Evolutionary conservation across 2,888 invertebrate species (phyloP).

Genomic region (Pristionchus fissidentatus): DNA sequence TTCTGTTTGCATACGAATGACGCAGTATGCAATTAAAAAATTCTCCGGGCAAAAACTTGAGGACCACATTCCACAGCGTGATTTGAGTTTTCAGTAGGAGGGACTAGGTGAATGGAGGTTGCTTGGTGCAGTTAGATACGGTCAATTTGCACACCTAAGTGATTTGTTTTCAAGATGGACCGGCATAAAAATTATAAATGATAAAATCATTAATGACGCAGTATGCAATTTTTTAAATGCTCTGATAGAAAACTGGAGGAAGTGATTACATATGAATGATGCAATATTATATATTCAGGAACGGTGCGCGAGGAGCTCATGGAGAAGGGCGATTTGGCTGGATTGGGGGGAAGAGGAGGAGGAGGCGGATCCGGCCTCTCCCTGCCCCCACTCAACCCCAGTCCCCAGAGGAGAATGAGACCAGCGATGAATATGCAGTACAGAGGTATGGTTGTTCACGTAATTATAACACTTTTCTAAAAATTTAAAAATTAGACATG

Average conservation of each 20-base stretch:
- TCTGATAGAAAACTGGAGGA: neutral
- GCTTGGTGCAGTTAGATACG: no score
- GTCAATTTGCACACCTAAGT: no score
- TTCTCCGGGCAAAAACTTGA: neutral
- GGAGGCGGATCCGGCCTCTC: neutral
- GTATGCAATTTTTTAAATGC: no score
- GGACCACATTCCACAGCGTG: neutral
- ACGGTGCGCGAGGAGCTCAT: slow-evolving; percentile 3
- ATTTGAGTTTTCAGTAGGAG: no score
- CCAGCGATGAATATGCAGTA: neutral
- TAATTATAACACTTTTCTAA: neutral
- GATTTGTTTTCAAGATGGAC: no score
- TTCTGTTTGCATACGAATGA: no score
- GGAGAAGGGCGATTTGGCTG: slow-evolving; percentile 6
- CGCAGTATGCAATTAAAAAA: no score
- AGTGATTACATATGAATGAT: neutral
- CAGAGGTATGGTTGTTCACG: neutral
- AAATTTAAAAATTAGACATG: neutral
- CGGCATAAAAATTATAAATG: no score
- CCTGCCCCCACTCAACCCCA: neutral
- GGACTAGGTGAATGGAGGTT: neutral
- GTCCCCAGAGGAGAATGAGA: slow-evolving; percentile 11
- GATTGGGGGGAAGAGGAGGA: neutral
- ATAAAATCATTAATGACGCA: no score
- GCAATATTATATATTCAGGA: neutral